These are phyloP conservation scores for Phaedon cochleariae DNA, from an alignment of 2,888 invertebrate genomes.

Conservation along the genomic window DNA sequence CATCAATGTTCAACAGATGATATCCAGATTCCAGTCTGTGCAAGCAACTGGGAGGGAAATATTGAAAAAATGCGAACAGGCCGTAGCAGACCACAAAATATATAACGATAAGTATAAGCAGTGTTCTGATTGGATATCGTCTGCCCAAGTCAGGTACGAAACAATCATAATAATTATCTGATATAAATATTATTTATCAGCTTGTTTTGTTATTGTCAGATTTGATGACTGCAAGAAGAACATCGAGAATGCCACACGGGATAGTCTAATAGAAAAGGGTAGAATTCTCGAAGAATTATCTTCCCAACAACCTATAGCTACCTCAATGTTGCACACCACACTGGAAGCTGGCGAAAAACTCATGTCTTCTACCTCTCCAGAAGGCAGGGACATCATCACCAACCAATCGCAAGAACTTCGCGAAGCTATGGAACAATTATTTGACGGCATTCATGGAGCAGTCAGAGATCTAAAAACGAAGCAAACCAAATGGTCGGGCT, in stretches of 20 bases:
- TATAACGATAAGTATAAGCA: conserved; percentile 86
- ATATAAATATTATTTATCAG: too few species aligned
- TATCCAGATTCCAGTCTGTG: conserved; percentile 88
- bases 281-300: conserved; percentile 77
- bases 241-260: conserved; percentile 70
- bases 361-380: conserved; percentile 84
- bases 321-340: conserved; percentile 80
- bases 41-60: conserved; percentile 90
- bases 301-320: conserved; percentile 78
- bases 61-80: conserved; percentile 91
- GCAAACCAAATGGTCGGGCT: conserved; percentile 86
- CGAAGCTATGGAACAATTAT: conserved; percentile 81
- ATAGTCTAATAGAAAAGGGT: conserved; percentile 75
- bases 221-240: conserved; percentile 74
- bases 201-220: too few species aligned
- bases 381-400: conserved; percentile 86
- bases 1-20: conserved; percentile 88
- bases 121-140: conserved; percentile 81
- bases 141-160: conserved; percentile 75
- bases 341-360: conserved; percentile 89
- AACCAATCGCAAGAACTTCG: conserved; percentile 86
- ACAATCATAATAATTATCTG: too few species aligned
- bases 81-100: conserved; percentile 80
- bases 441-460: conserved; percentile 79
- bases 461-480: conserved; percentile 85